Percentiles rank a stretch among this genome's conserved stretches.
Conservation (phyloP, 2,797 vertebrate genomes). For the Podargus strigoides region DNA sequence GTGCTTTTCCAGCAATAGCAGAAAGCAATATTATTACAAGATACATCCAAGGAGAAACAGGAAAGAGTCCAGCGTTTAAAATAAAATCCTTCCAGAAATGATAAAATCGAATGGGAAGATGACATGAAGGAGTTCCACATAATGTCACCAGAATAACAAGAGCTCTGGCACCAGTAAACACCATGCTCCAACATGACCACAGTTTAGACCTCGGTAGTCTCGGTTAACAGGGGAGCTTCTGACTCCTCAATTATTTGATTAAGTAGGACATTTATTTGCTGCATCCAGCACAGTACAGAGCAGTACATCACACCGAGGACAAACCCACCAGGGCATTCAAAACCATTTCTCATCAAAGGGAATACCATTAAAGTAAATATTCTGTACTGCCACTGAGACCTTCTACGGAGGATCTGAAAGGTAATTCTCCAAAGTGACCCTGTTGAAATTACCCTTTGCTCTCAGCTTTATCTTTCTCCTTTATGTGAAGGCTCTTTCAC, state of each 20-base stretch:
- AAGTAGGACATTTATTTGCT: neutral
- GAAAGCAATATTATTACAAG: neutral
- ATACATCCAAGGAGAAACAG: neutral
- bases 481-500: neutral
- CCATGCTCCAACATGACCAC: neutral
- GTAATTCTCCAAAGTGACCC: neutral
- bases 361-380: neutral
- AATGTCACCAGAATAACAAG: neutral
- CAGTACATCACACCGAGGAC: neutral
- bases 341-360: neutral
- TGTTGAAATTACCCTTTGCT: neutral
- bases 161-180: neutral
- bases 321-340: neutral
- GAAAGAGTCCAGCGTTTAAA: neutral
- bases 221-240: neutral
- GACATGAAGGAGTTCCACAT: neutral
- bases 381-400: neutral
- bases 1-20: neutral
- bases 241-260: neutral
- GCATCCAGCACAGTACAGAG: neutral
- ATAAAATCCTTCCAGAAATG: neutral
- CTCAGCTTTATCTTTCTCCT: neutral
- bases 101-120: neutral
- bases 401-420: neutral
- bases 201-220: fast-evolving